Conservation (phyloP, 2,888 invertebrate genomes). For the Scaptomyza polygonia region DNA sequence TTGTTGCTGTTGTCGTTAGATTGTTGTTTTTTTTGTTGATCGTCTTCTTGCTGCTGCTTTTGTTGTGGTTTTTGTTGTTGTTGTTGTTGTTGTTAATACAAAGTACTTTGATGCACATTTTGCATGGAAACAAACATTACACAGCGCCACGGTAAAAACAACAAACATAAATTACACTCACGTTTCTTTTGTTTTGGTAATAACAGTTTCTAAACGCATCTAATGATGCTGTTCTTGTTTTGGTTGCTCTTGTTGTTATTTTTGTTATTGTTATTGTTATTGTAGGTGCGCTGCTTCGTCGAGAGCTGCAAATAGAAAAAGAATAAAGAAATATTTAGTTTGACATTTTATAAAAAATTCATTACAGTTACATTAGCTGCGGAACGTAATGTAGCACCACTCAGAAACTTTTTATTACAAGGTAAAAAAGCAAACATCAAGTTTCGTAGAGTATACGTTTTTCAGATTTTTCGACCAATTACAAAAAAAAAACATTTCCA, state of each 20-base stretch:
- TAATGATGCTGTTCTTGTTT: conserved; percentile 17
- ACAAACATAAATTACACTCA: conserved; percentile 28
- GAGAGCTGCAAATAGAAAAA: conserved; percentile 46
- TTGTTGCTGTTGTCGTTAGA: conserved; percentile 38
- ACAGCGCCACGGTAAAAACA: conserved; percentile 21
- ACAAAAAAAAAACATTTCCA: too few relatives aligned
- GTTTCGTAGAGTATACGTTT: too few relatives aligned
- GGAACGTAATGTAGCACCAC: too few relatives aligned
- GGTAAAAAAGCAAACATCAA: too few relatives aligned
- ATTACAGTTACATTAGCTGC: conserved; percentile 9
- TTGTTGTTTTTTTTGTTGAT: conserved; percentile 39
- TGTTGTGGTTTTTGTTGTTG: conserved; percentile 16
- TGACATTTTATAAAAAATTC: conserved; percentile 42
- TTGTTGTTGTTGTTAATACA: conserved; percentile 34
- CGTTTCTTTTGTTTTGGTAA: conserved; percentile 7
- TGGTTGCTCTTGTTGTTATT: conserved; percentile 19
- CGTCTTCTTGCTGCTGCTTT: conserved; percentile 13
- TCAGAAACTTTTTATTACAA: too few relatives aligned
- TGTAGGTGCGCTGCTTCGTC: conserved; percentile 24
- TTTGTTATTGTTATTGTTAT: conserved; percentile 9
- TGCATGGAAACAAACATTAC: conserved; percentile 54
- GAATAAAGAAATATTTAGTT: conserved; percentile 47
- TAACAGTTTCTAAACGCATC: conserved; percentile 31
- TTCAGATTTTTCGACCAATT: too few relatives aligned
- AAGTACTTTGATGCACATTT: conserved; percentile 48